Evolutionary conservation across 2,797 vertebrate genomes (phyloP), one percentile per base, ranked within the genome.

Genomic region (Pseudochromis fuscus): DNA sequence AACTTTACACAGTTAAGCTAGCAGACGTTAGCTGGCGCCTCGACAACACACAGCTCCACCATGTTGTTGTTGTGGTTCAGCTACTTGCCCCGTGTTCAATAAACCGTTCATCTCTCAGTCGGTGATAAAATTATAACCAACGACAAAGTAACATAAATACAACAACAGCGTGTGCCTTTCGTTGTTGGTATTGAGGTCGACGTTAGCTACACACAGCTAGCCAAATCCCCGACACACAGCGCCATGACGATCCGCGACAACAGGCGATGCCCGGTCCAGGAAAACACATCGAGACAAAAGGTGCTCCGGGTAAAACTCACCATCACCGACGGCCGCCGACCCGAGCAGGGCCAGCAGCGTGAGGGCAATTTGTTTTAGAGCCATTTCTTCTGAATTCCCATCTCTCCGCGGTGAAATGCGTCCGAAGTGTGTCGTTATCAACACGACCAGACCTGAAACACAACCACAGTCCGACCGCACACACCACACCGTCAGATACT

Each of bases 381-480:
- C 84, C 94, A 95, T 95, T 72, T 82, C 90, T 89, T 86, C 91
- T 27, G 68, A 77, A 91, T 90, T 93, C 89, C 94, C 94, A 95
- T 95, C 85, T 91, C 94, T 88, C 70, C 82, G 80, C 90, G 78
- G 81, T 65, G 87, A 91, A 94, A 93, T 59, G 86, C 85, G 89
- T 88, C 80, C 81, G 59, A 82, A 89, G 84, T 72, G 83, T 83
- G 89, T 90, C 85, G 86, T 80, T 91, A 88, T 92, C 86, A 88
- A 89, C 83, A 55, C 86, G 85, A 76, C 31, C 84, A 86, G 87
- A 86, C 86, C 91, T 89, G 91, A 85, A 87, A 89, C 92, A 89
- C 90, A 90, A 93, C 92, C 93, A 92, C 94, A 88, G 77, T 77
- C 82, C 79, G 81, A 91, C 91, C 92, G 82, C 88, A 87, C 86